A percentile compares a stretch with the other conserved stretches of the same genome.
Evolutionary conservation across 1,140 invertebrate genomes (phyloP).

Genomic region (Neotoxoptera formosana): DNA sequence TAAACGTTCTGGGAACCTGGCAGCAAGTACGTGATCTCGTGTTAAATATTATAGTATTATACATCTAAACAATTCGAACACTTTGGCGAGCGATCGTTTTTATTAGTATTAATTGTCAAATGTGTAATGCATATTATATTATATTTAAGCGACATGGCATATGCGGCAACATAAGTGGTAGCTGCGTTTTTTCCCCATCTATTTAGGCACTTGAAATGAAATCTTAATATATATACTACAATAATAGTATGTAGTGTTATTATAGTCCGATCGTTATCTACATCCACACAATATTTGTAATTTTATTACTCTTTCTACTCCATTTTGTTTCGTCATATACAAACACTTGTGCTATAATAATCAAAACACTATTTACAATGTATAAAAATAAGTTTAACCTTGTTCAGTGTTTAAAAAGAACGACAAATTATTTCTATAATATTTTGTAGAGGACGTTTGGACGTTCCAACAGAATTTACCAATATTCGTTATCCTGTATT

Average conservation of each 20-base stretch:
- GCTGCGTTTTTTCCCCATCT: not conserved
- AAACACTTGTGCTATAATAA: not conserved
- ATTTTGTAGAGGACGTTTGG: not conserved
- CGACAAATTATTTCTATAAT: not conserved
- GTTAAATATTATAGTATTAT: not conserved
- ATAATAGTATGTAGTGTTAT: not conserved
- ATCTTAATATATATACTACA: not conserved
- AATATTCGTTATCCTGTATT: not conserved
- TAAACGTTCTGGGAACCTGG: not conserved
- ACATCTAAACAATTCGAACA: too few species aligned
- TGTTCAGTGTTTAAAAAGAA: not conserved
- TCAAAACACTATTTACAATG: not conserved
- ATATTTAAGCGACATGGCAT: not conserved
- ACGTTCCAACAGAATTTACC: not conserved
- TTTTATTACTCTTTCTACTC: constrained; percentile 9
- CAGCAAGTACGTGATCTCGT: not conserved
- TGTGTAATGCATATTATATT: not conserved
- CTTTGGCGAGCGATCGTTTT: not conserved
- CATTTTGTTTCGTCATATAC: constrained; percentile 18
- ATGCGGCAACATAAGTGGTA: not conserved
- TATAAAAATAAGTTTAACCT: not conserved
- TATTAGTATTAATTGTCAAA: not conserved
- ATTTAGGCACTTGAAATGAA: not conserved
- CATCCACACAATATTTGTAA: not conserved
- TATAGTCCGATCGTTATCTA: not conserved